Base-by-base conservation (phyloP, 30 jellyfish, hydroid and myxozoan genomes). In the Rhopilema esculentum region DNA sequence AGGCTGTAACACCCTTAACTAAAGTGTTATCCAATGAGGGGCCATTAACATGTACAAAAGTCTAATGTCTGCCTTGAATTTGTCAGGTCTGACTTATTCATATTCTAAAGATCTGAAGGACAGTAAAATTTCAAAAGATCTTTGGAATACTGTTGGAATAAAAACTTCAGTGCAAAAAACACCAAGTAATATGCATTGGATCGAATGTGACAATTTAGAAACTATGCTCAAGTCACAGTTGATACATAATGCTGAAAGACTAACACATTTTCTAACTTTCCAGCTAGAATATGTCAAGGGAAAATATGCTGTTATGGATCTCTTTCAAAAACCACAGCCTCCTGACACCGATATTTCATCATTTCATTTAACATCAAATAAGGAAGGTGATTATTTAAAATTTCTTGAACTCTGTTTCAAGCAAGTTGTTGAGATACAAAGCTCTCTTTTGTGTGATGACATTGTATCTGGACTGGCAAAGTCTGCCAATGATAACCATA, bases 11-110 rank as follows among this genome's bases (percentile, higher is more conserved):
- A n/a, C 87, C 87, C 32, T 25, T 76, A n/a, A 71, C 53, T 24
- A 76, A 76, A 31, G 75, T 52, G 27, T 76, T 76, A 48, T 76
- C 87, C n/a, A 76, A 76, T 76, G 87, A 76, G 62, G 87, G 49
- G 2, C 50, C 87, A 31, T 72, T 76, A 18, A 51, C 87, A 7
- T 76, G 87, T 53, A 76, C 32, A 51, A 76, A 23, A 8, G 27
- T 30, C 33, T 76, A 18, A 76, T 76, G 87, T 19, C 87, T 19
- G 31, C 33, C 61, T 53, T 76, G 61, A 48, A 76, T 49, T 1
- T 18, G 53, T 50, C 87, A n/a, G 87, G 87, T 52, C 75, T 76
- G 27, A 20, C 87, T 40, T 76, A 40, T 76, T 76, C 75, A 12
- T 76, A 76, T 53, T 23, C 75, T 17, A 76, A 76, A 4, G 87